These are phyloP conservation scores for Hemaris fuciformis DNA, from an alignment of 2,888 invertebrate species.

Conservation along the genomic window DNA sequence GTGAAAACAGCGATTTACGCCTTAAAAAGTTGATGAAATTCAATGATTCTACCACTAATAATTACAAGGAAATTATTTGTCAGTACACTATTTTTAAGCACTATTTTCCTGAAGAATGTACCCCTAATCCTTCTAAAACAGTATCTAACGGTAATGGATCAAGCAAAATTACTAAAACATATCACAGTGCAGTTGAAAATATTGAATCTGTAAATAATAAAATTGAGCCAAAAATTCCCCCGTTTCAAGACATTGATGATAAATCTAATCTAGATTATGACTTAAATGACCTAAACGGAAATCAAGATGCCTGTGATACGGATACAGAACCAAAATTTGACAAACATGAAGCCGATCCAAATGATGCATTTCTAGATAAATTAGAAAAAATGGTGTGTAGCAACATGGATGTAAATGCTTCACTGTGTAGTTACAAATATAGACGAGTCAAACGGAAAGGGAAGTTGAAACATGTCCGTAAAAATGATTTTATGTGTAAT, in stretches of 20 bases:
- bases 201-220: background rate
- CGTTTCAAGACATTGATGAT: background rate
- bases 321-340: background rate
- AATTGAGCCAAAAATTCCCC: background rate
- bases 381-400: background rate
- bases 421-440: background rate
- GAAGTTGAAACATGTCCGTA: constrained; percentile 2
- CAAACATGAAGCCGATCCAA: background rate
- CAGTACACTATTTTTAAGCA: constrained; percentile 46
- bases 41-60: constrained; percentile 17
- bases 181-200: background rate
- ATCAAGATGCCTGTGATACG: background rate
- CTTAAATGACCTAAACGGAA: background rate
- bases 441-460: constrained; percentile 11
- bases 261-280: background rate
- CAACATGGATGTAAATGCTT: background rate
- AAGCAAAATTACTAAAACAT: background rate
- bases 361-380: background rate
- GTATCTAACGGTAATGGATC: background rate
- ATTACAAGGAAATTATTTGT: constrained; percentile 42
- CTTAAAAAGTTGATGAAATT: constrained; percentile 34
- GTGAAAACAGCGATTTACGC: constrained; percentile 53
- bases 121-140: background rate
- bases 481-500: constrained; percentile 39
- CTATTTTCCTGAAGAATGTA: constrained; percentile 35